Evolutionary conservation across 2,797 vertebrate genomes (phyloP).

Genomic region (Eleutherodactylus coqui): DNA sequence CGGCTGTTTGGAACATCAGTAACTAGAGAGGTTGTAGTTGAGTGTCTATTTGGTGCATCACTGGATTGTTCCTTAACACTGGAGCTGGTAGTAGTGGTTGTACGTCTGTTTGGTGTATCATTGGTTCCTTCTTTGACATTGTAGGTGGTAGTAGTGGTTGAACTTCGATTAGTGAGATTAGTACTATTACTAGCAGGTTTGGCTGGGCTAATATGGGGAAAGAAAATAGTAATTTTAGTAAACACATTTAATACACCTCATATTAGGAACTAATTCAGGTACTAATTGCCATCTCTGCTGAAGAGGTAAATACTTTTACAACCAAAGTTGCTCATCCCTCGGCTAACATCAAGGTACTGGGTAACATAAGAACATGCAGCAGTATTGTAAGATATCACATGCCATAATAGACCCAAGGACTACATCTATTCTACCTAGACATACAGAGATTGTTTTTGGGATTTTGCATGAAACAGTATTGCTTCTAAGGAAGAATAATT

Average conservation of each 20-base stretch:
- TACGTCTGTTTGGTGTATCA: slow-evolving; percentile 6
- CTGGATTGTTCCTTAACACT: background rate
- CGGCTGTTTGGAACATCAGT: background rate
- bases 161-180: slow-evolving; percentile 28
- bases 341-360: background rate
- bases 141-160: slow-evolving; percentile 37
- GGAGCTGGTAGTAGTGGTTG: slow-evolving; percentile 37
- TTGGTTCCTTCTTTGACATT: slow-evolving; percentile 21
- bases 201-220: slow-evolving; percentile 64
- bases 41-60: slow-evolving; percentile 30
- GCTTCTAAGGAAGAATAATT: too few species aligned
- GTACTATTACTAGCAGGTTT: slow-evolving; percentile 55
- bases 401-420: too few species aligned
- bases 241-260: background rate
- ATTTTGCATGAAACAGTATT: too few species aligned
- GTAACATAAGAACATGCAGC: background rate
- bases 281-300: background rate
- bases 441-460: too few species aligned
- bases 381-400: background rate
- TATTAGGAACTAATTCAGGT: background rate
- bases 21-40: slow-evolving; percentile 18
- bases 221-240: background rate
- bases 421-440: too few species aligned
- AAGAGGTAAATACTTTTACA: background rate
- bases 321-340: background rate